Evolutionary conservation across 2,797 vertebrate genomes (phyloP).

Genomic region (Hoplostethus mediterraneus): DNA sequence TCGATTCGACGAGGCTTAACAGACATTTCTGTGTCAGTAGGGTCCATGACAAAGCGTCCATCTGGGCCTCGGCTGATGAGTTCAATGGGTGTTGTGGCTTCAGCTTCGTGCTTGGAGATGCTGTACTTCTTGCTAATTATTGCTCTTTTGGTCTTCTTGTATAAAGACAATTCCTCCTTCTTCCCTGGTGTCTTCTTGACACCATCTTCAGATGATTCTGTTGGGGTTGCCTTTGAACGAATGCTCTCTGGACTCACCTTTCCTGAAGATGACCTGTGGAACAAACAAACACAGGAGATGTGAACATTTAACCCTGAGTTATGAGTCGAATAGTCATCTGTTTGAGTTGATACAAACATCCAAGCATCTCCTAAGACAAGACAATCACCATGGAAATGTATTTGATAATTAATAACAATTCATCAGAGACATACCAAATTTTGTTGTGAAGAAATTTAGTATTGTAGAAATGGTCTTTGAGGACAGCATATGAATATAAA

Average conservation of each 20-base stretch:
- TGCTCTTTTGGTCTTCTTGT: slow-evolving; percentile 98
- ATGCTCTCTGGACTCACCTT: slow-evolving; percentile 97
- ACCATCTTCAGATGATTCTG: slow-evolving; percentile 95
- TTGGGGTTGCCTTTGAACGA: slow-evolving; percentile 89
- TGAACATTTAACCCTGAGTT: slow-evolving; percentile 7
- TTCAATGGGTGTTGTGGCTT: slow-evolving; percentile 90
- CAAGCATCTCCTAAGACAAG: background rate
- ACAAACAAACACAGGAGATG: slow-evolving; percentile 31
- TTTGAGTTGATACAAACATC: background rate
- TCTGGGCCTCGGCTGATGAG: slow-evolving; percentile 95
- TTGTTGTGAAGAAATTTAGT: background rate
- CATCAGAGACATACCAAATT: background rate
- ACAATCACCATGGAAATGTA: background rate
- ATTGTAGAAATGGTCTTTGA: background rate
- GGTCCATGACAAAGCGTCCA: slow-evolving; percentile 92
- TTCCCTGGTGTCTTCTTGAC: slow-evolving; percentile 91
- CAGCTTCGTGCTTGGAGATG: slow-evolving; percentile 91
- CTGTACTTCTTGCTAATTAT: slow-evolving; percentile 98
- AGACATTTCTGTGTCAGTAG: slow-evolving; percentile 88
- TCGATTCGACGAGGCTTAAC: slow-evolving; percentile 93
- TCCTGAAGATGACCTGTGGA: slow-evolving; percentile 92
- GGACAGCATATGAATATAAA: background rate
- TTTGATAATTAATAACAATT: no score
- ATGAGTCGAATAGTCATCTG: background rate
- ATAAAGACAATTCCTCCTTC: slow-evolving; percentile 94